Evolutionary conservation across 2,888 invertebrate species (phyloP).

Genomic region (Ernsta delagoae): DNA sequence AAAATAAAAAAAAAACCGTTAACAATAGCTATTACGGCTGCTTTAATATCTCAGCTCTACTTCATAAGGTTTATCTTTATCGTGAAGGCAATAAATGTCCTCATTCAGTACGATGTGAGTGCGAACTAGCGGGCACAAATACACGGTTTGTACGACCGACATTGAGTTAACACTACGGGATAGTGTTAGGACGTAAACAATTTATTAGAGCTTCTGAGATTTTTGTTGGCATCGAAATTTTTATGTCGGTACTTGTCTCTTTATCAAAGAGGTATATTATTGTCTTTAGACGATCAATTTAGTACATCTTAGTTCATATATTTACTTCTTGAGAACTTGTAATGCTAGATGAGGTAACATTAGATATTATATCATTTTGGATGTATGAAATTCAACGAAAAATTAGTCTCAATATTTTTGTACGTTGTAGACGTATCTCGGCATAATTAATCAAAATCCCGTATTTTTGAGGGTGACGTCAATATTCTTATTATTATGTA

Average conservation of each 20-base stretch:
- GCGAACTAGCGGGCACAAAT: constrained; percentile 10
- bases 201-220: constrained; percentile 5
- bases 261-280: too few species aligned
- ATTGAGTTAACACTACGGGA: constrained; percentile 25
- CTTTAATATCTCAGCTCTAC: not conserved
- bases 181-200: constrained; percentile 14
- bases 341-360: too few species aligned
- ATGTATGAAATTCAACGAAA: too few species aligned
- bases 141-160: constrained; percentile 35
- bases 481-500: too few species aligned
- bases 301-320: too few species aligned
- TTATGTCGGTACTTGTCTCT: too few species aligned
- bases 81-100: constrained; percentile 24
- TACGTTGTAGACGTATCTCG: too few species aligned
- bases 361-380: too few species aligned
- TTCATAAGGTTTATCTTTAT: constrained; percentile 18
- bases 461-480: too few species aligned
- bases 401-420: too few species aligned
- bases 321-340: too few species aligned
- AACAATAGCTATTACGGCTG: not conserved
- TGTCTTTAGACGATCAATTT: not conserved
- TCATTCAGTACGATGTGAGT: constrained; percentile 18
- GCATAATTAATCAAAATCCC: too few species aligned
- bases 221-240: not conserved
- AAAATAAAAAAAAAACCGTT: not conserved